Evolutionary conservation across 2,797 vertebrate genomes (phyloP), one percentile per base, ranked within the genome.

Genomic region (Aphelocoma californica): DNA sequence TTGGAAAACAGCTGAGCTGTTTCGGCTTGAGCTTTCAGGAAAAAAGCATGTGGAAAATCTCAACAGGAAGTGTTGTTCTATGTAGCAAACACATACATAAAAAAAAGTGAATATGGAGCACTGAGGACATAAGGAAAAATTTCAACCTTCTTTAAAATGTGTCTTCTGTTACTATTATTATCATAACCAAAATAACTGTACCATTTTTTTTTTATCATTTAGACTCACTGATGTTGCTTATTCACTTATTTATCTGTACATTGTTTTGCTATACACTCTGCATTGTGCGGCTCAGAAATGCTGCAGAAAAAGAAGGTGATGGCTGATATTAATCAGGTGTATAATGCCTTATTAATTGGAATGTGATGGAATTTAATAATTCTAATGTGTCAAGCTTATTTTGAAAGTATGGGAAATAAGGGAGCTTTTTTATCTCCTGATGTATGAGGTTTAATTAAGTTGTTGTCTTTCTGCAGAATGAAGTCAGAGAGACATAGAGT

Each of bases 391-490:
- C 34, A 54, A 58, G 18, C 20, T 86, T 92, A 88, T 87, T 26
- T 36, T 78, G n/a, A 60, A 86, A 58, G 60, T 51, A 36, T 54
- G 42, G 50, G 65, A 89, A 88, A 88, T 77, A 86, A 96, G 86
- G 57, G 77, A 92, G 74, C 40, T 61, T 75, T 95, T 75, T 95
- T 47, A 81, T 51, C 74, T 62, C 45, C 50, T 78, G 87, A 29
- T 82, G 18, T 56, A 51, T 81, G 77, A 34, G 74, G 70, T 54
- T 96, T 91, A 93, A 91, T 95, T 79, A 94, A 94, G 88, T 82
- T 53, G 84, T 28, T 94, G 94, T 90, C 50, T 85, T 97, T 92
- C 72, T 83, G 58, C 81, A 92, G 94, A 93, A 93, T 91, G 38
- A 94, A 96, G 84, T 95, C 45, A 44, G 86, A 95, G 53, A 91